Conservation (phyloP, 92 coral and sea anemone species). For the Phymanthus crucifer region DNA sequence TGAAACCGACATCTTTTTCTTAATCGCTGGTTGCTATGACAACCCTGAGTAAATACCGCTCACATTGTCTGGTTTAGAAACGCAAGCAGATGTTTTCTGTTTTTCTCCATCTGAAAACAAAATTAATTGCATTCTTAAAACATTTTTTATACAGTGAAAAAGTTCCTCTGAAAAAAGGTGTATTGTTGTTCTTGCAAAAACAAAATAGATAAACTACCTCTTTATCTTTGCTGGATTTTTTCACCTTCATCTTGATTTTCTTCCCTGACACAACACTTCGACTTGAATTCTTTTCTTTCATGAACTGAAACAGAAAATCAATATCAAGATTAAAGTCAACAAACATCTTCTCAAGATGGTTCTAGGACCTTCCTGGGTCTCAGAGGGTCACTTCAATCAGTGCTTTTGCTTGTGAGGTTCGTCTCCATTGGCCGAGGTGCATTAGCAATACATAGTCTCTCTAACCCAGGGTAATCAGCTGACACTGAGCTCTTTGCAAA, state of each 20-base stretch:
- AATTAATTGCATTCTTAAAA: neutral
- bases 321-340: neutral
- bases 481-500: too few species aligned
- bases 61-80: constrained; percentile 85
- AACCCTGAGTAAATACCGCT: neutral
- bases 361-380: neutral
- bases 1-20: neutral
- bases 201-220: constrained; percentile 48
- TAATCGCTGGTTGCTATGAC: neutral
- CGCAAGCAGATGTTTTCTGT: constrained; percentile 71
- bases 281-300: constrained; percentile 65
- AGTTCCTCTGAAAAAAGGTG: too few species aligned
- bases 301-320: constrained; percentile 54
- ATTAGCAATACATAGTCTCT: too few species aligned
- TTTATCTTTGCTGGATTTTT: constrained; percentile 86
- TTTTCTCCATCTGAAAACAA: constrained; percentile 81
- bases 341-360: neutral
- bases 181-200: too few species aligned
- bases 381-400: neutral
- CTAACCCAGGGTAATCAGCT: too few species aligned
- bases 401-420: too few species aligned
- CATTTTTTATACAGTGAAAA: too few species aligned
- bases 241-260: constrained; percentile 83
- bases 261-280: constrained; percentile 91
- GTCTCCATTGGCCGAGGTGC: too few species aligned